Base-by-base conservation (phyloP, 2,797 vertebrate species). In the Helicolenus hilgendorfi region DNA sequence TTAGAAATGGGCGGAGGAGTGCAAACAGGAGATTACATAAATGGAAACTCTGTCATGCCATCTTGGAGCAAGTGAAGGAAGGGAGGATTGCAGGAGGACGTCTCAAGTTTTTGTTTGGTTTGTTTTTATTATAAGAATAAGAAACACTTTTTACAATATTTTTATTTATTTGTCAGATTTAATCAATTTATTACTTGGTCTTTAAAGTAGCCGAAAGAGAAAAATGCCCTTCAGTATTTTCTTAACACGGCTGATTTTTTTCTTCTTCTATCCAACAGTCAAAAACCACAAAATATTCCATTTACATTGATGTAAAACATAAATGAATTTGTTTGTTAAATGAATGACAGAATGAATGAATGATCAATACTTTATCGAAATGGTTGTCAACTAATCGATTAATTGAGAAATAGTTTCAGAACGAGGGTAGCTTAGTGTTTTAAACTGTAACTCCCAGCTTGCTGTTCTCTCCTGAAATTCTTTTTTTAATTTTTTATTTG, bases 1-100 rank as follows among this genome's bases (percentile, higher is more conserved):
- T 86, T 62, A 89, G 85, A 90, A 77, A 88, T 65, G 76, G 31
- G 33, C 72, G 55, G 69, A 81, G 83, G 74, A 77, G 80, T 77
- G 62, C 15, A 80, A 89, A 83, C 33, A 18, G 85, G 82, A 84
- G 80, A 96, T 94, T 94, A 92, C 85, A 81, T 80, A 59, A 85
- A 83, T 86, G 38, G 78, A 89, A 93, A 90, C 85, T 85, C 86
- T 85, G 85, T 89, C 83, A 73, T 55, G 20, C 87, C 92, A 93
- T 95, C 89, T 94, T 91, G 85, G 74, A 86, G 62, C 31, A 79
- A 83, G 60, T 45, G 20, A 64, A 59, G 13, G 72, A 75, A 26
- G 33, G 14, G n/a, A 68, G 31, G 26, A 13, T 7, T 60, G 29
- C 10, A 20, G 36, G n/a, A 79, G 9, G 83, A 64, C 22, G 20